A percentile compares a stretch with the other conserved stretches of the same genome.
These are phyloP conservation scores for Paratilapia polleni DNA, from an alignment of 2,113 vertebrate genomes.

Conservation along the genomic window DNA sequence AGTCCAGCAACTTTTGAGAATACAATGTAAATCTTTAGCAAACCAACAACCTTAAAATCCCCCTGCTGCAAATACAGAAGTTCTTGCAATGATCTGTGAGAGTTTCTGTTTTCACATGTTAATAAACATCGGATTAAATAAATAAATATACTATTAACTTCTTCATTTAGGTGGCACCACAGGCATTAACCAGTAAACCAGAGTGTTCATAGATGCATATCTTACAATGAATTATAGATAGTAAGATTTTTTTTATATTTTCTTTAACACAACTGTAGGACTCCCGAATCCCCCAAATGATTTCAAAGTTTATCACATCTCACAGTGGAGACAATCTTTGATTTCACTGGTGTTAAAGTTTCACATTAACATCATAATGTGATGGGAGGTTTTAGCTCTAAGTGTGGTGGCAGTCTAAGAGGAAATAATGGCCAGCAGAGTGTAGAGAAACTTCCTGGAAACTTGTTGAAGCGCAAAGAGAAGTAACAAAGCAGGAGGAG, in stretches of 20 bases:
- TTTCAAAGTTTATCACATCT: background rate
- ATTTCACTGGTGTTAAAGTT: background rate
- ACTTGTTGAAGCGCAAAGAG: background rate
- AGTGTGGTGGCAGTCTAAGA: fast-evolving
- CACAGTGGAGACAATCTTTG: fast-evolving
- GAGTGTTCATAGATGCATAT: background rate
- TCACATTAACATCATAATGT: background rate
- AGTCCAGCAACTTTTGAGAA: background rate
- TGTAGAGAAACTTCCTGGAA: constrained; percentile 29
- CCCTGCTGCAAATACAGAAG: fast-evolving
- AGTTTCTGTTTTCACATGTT: background rate
- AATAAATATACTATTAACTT: fast-evolving
- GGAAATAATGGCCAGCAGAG: background rate
- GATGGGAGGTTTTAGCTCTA: fast-evolving
- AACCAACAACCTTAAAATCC: background rate
- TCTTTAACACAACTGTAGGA: too few species aligned
- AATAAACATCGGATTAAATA: background rate
- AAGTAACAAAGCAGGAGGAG: constrained; percentile 23
- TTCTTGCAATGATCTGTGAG: background rate
- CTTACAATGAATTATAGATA: too few species aligned
- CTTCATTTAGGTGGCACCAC: background rate
- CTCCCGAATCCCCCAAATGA: background rate
- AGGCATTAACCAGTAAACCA: too few species aligned
- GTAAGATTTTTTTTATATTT: too few species aligned
- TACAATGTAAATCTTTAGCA: background rate